phyloP scores from a whole-genome alignment of 2,113 vertebrate species.

The Ammodytes marinus region DNA sequence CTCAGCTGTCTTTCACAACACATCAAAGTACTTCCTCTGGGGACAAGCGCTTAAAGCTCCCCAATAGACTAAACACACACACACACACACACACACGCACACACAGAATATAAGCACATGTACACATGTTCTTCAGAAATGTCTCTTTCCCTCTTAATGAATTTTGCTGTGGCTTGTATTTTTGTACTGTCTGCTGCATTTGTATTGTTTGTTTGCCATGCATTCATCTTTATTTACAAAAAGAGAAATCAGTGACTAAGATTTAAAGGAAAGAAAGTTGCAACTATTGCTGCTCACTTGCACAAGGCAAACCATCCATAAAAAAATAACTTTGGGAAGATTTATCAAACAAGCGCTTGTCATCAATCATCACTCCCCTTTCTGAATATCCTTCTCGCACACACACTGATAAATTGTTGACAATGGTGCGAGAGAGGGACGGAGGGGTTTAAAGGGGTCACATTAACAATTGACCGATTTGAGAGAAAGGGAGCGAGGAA shows the following conservation, averaged over 20 bases:
- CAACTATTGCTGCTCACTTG: background rate
- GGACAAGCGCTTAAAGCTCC: conserved; percentile 19
- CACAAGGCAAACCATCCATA: background rate
- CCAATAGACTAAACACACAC: conserved; percentile 18
- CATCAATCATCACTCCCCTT: conserved; percentile 25
- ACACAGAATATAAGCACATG: background rate
- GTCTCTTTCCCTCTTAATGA: background rate
- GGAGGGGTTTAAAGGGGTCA: conserved; percentile 78
- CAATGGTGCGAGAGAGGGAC: conserved; percentile 60
- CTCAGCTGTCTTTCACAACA: conserved; percentile 47
- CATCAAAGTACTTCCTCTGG: conserved; percentile 58
- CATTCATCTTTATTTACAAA: background rate
- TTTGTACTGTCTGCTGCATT: background rate
- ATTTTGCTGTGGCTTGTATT: background rate
- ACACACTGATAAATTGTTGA: conserved; percentile 64
- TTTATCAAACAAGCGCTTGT: conserved; percentile 18
- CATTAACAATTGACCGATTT: conserved; percentile 78
- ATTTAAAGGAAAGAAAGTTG: conserved; percentile 3
- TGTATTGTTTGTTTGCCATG: background rate
- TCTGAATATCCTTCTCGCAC: conserved; percentile 56
- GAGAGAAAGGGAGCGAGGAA: conserved; percentile 72
- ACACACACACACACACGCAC: background rate
- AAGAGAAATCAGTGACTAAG: background rate
- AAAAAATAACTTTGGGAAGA: conserved; percentile 5
- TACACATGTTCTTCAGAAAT: conserved; percentile 5